A percentile compares a stretch with the other conserved stretches of the same genome.
Evolutionary conservation across 1,140 invertebrate species (phyloP).

Genomic region (Drosophila truncata): DNA sequence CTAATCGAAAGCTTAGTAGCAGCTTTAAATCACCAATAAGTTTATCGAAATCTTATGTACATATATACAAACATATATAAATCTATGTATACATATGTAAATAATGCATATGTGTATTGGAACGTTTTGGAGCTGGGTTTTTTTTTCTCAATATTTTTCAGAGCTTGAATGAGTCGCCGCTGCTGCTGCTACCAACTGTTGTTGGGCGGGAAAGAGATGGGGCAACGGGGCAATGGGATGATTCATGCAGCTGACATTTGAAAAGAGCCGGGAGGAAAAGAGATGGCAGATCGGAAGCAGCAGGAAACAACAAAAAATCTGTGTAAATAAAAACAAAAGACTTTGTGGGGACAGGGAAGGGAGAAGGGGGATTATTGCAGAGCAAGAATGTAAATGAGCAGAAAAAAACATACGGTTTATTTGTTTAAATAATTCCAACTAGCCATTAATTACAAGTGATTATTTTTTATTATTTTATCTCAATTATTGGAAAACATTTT

Average conservation of each 20-base stretch:
- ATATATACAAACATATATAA: background rate
- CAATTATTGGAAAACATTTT: background rate
- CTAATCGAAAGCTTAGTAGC: conserved; percentile 32
- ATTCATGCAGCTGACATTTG: conserved; percentile 36
- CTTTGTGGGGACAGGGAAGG: background rate
- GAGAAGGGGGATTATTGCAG: background rate
- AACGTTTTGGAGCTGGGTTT: conserved; percentile 36
- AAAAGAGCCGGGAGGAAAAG: background rate
- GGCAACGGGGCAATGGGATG: conserved; percentile 17
- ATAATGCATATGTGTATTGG: conserved; percentile 22
- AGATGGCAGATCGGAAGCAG: conserved; percentile 30
- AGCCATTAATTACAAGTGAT: background rate
- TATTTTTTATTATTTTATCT: background rate
- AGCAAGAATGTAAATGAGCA: conserved; percentile 2
- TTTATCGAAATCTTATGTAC: conserved; percentile 15
- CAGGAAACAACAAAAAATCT: conserved; percentile 12
- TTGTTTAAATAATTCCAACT: background rate
- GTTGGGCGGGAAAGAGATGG: conserved; percentile 2
- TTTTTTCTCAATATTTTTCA: conserved; percentile 5
- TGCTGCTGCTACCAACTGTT: conserved; percentile 23
- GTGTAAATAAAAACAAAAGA: conserved; percentile 33
- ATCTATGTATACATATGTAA: conserved; percentile 10
- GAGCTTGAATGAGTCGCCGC: conserved; percentile 31
- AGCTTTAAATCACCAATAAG: conserved; percentile 31
- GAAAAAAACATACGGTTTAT: background rate